Evolutionary conservation across 35 echinoderm and acorn worm genomes (phyloP).

Genomic region (Anneissia japonica): DNA sequence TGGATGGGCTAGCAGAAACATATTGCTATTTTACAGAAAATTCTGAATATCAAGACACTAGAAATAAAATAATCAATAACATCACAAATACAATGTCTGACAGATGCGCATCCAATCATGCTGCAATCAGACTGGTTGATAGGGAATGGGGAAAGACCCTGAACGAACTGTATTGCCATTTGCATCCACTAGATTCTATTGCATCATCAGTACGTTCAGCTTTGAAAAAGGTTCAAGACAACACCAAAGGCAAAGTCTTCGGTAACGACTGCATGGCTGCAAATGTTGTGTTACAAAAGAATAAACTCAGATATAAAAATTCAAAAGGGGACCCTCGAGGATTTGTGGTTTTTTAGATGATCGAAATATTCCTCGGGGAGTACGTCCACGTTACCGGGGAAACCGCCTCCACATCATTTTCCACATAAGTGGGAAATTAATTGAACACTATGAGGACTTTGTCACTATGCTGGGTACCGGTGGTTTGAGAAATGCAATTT

Average conservation of each 20-base stretch:
- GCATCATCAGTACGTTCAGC: constrained; percentile 14
- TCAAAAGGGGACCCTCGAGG: no score
- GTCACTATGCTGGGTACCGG: neutral
- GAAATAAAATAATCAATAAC: constrained; percentile 33
- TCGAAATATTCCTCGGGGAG: no score
- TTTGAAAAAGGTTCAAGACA: neutral
- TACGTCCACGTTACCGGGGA: no score
- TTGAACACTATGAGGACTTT: constrained; percentile 22
- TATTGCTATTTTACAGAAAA: no score
- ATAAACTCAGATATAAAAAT: no score
- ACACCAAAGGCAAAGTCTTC: no score
- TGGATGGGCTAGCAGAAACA: no score
- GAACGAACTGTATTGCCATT: constrained; percentile 36
- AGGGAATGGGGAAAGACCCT: constrained; percentile 22
- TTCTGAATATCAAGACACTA: neutral
- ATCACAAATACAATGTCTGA: constrained; percentile 31
- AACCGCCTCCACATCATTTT: no score
- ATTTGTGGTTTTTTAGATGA: no score
- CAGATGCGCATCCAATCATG: constrained; percentile 32
- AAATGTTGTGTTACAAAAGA: no score
- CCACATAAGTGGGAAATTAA: neutral
- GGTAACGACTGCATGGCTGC: no score
- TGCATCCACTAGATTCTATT: constrained; percentile 35
- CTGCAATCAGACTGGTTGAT: constrained; percentile 18
- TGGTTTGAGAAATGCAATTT: neutral